phyloP scores from a whole-genome alignment of 2,797 vertebrate species.

The Hoplostethus mediterraneus region DNA sequence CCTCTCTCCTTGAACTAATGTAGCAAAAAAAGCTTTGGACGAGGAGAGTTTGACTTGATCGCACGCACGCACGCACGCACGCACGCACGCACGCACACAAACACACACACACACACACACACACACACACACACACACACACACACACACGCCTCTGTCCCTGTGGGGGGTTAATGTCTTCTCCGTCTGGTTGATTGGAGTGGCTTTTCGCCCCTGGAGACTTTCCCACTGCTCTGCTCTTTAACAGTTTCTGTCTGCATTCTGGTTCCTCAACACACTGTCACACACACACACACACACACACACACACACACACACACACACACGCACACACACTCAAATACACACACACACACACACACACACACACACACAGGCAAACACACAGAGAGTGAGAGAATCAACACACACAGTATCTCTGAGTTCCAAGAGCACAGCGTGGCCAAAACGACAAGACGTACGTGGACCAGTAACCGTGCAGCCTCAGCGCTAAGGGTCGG shows the following conservation, averaged over 20 bases:
- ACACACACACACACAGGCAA: background rate
- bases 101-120: conserved; percentile 11
- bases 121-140: conserved; percentile 15
- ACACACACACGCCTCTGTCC: conserved; percentile 36
- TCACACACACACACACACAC: conserved; percentile 27
- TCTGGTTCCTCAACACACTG: conserved; percentile 30
- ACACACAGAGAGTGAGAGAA: background rate
- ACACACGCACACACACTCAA: background rate
- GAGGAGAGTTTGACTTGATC: conserved; percentile 57
- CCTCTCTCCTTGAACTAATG: conserved; percentile 64
- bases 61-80: conserved; percentile 15
- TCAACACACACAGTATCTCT: too few relatives aligned
- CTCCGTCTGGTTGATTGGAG: conserved; percentile 71
- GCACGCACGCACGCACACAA: conserved; percentile 23
- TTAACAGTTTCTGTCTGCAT: conserved; percentile 1
- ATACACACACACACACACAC: background rate
- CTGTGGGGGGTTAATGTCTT: conserved; percentile 73
- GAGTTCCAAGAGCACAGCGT: too few relatives aligned
- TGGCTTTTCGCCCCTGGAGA: conserved; percentile 73
- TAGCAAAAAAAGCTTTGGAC: conserved; percentile 59
- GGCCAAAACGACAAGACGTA: too few relatives aligned
- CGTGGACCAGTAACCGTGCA: too few relatives aligned
- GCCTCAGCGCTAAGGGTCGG: too few relatives aligned
- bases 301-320: background rate
- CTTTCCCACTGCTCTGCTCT: conserved; percentile 59